A percentile compares a stretch with the other conserved stretches of the same genome.
These are phyloP conservation scores for Leucophora obtusa DNA, from an alignment of 2,888 invertebrate species.

Conservation along the genomic window DNA sequence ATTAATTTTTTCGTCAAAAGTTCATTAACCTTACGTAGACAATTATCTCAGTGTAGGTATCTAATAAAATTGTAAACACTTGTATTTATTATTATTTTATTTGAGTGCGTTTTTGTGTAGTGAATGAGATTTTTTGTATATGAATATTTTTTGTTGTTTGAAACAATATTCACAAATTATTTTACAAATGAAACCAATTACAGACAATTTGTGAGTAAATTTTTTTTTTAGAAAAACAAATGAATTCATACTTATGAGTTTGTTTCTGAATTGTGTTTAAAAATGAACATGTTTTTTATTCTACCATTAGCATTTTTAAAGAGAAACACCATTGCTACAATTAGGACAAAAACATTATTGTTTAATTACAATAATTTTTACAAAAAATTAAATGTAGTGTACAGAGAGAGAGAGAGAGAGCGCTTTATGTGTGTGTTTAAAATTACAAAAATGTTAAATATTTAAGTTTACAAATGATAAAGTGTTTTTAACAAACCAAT, in stretches of 20 bases:
- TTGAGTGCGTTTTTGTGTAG: constrained; percentile 5
- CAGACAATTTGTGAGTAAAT: neutral
- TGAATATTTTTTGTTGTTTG: neutral
- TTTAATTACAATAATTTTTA: neutral
- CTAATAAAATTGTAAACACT: too few species aligned
- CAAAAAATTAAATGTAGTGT: neutral
- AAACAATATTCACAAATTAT: constrained; percentile 31
- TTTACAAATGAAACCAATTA: constrained; percentile 51
- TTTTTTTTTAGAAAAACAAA: too few species aligned
- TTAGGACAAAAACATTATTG: neutral
- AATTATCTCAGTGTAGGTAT: too few species aligned
- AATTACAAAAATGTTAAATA: neutral
- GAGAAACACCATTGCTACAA: neutral
- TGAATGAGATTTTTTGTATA: constrained; percentile 16
- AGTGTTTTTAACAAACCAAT: neutral
- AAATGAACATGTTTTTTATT: neutral
- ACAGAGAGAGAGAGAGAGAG: neutral
- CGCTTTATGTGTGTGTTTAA: constrained; percentile 1
- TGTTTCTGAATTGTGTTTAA: neutral
- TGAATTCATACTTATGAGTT: too few species aligned
- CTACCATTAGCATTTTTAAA: neutral
- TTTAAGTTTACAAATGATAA: neutral
- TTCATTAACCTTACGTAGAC: too few species aligned
- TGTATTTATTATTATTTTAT: neutral
- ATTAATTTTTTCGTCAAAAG: too few species aligned